Evolutionary conservation across 2,797 vertebrate genomes (phyloP), one percentile per base, ranked within the genome.

Genomic region (Falco naumanni): DNA sequence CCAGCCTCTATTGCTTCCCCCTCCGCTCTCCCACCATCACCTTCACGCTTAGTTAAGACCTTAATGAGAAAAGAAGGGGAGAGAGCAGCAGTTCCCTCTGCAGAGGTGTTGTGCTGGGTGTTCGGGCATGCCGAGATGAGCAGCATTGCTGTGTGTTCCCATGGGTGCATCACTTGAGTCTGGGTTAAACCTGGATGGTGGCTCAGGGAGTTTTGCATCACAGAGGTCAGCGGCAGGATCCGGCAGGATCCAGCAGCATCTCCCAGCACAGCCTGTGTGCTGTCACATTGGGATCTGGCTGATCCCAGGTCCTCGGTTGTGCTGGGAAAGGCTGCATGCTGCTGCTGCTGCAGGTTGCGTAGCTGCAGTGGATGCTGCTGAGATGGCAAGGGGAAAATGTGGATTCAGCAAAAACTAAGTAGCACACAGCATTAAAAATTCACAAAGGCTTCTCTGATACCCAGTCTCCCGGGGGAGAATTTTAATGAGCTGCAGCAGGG

Each of bases 361-460:
- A 75, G 78, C 89, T 66, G 75, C 89, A 64, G 84, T 14, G 24
- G 39, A 47, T 78, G 70, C 60, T 78, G 65, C 84, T 81, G 92
- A 92, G 85, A 13, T 25, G 56, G 68, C 0, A 3, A 25, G 41
- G 88, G 74, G 77, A 60, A 95, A 92, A 22, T 41, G 90, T 63
- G 79, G 69, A 90, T 84, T 97, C 97, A 96, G 96, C 95, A 97
- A 92, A 75, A 74, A 10, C 68, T 60, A 91, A 96, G 87, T 84
- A 89, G 88, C 53, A 77, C 59, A 68, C 1, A 0, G 66, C 87
- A 94, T 97, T 96, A 97, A 97, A 97, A 92, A 97, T 97, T 93
- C 87, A 97, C 76, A 63, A 93, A 80, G 86, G 17, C 53, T 89
- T 31, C 77, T 68, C 82, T 84, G 85, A 92, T 92, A 54, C 41